A percentile compares a stretch with the other conserved stretches of the same genome.
Conservation (phyloP, 2,113 vertebrate species). For the Pollimyrus isidori region DNA sequence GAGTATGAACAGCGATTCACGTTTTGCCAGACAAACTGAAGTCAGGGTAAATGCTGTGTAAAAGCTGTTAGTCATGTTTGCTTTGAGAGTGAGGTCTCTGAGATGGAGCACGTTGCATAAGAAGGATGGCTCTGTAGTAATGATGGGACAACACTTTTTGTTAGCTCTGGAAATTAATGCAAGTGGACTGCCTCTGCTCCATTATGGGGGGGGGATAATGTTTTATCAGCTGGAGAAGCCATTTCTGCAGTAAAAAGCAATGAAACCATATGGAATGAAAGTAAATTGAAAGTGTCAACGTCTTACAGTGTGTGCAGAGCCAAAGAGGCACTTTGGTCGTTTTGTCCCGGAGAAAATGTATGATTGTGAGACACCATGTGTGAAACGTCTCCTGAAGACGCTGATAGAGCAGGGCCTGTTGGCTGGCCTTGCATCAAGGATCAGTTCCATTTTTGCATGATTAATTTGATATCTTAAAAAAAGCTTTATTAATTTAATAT, state of each 20-base stretch:
- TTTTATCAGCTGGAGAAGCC: background rate
- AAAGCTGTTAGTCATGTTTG: background rate
- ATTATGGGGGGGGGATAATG: background rate
- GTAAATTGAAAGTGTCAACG: background rate
- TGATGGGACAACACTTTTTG: background rate
- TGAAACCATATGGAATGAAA: slow-evolving; percentile 1
- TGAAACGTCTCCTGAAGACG: slow-evolving; percentile 70
- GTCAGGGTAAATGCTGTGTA: background rate
- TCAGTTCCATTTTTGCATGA: slow-evolving; percentile 93
- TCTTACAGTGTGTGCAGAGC: background rate
- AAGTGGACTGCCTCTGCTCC: background rate
- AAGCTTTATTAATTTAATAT: slow-evolving; percentile 95
- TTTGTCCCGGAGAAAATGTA: slow-evolving; percentile 83
- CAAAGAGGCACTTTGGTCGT: slow-evolving; percentile 56
- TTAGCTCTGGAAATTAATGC: background rate
- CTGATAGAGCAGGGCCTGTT: slow-evolving; percentile 51
- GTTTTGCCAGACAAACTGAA: slow-evolving; percentile 31
- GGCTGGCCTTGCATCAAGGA: slow-evolving; percentile 80
- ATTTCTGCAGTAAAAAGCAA: background rate
- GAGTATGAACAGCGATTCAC: background rate
- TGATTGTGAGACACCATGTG: slow-evolving; percentile 82
- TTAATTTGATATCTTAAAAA: slow-evolving; percentile 97
- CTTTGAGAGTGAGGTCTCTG: slow-evolving; percentile 29
- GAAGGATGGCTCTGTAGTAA: background rate
- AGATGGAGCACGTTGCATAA: background rate